Evolutionary conservation across 2,113 vertebrate species (phyloP), one percentile per base, ranked within the genome.

Genomic region (Triplophysa dalaica): DNA sequence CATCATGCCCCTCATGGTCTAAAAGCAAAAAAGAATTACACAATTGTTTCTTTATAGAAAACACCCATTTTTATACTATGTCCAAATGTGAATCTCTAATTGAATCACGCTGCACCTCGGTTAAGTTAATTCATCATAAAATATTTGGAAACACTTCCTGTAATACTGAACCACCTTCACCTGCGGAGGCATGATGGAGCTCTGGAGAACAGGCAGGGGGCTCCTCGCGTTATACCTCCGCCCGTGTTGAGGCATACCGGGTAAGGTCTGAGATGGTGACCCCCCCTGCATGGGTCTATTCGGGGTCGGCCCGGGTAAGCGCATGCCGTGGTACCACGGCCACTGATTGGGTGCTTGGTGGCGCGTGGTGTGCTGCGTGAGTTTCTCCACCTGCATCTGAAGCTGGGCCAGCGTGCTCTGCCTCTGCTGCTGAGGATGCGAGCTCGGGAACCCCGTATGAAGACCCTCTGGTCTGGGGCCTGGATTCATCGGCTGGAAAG

Each of bases 341-440:
- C 93, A 93, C 56, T 92, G 86, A 78, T 89, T 91, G 11, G 93
- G 89, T 21, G 87, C 84, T 1, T 86, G 86, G 67, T 91, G 92
- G 26, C 92, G 90, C 83, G 84, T 89, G 75, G 90, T 87, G 48
- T 92, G 91, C 84, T 93, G 91, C 78, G 91, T 89, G 24, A 94
- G 87, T 83, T 93, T 93, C 83, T 94, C 93, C 84, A 94, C 92
- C 88, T 94, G 93, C 92, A 93, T 89, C 85, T 94, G 93, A 2
- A 94, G 91, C 87, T 93, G 93, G 43, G 92, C 93, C 66, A 94
- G 86, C 0, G 93, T 94, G 79, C 89, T 92, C 81, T 92, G 92
- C 16, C 90, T 80, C 82, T 91, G 92, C 67, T 79, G 86, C 61
- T 79, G 88, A 8, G 88, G 80, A 8, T 87, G 24, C 1, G 83